Evolutionary conservation across 2,888 invertebrate species (phyloP), one percentile per base, ranked within the genome.

Genomic region (Notodonta ziczac): DNA sequence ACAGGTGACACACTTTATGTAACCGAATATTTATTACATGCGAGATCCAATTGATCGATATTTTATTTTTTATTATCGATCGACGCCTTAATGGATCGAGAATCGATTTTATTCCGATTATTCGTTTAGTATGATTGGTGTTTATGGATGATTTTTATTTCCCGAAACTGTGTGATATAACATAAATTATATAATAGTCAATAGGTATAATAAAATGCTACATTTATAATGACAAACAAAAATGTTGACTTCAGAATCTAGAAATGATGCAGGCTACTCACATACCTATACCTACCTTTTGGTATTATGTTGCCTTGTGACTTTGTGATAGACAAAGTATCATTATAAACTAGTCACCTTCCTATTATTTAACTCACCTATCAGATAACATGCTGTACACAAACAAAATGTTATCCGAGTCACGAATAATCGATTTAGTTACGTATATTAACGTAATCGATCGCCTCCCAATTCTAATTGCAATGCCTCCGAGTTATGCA

Each of bases 1-100:
- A 75, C 80, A 82, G 78, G 81, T 82, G 83, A 80, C 84, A 85
- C 75, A 78, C 70, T 80, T 81, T 76, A 74, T 74, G 76, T 80
- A 81, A 84, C 76, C 73, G 72, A 77, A 76, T 76, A 77, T 72
- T 77, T 73, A 68, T 75, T 73, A 66, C 73, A 69, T 60, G 50
- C 65, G 62, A 67, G 59, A 62, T 53, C 57, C 63, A 57, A 60
- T 67, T 64, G 75, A 73, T 73, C 72, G 80, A 76, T 80, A 72
- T 68, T 74, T 71, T 52, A 56, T n/a, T 5, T 67, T 68, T 67
- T 61, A 69, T 69, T 14, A 53, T 53, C 51, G 58, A 61, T 58
- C 39, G 35, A 39, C 63, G 57, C 62, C 54, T 59, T 74, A 67
- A 69, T 72, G 46, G 71, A 73, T 72, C 67, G 68, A 69, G 67